Conservation (phyloP, 2,113 vertebrate species). For the Cavia aperea region DNA sequence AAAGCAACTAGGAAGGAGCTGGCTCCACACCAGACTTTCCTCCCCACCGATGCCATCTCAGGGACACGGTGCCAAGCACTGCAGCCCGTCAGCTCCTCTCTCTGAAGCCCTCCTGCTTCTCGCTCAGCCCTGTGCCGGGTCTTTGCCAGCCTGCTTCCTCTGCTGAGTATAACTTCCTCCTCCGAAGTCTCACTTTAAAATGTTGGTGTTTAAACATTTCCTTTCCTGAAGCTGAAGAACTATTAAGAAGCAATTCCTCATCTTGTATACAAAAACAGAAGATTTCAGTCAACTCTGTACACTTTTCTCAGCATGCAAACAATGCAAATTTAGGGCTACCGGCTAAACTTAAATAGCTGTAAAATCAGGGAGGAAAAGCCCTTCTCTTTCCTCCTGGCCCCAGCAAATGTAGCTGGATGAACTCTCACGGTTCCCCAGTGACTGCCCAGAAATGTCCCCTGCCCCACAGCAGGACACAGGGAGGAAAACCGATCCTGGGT, state of each 20-base stretch:
- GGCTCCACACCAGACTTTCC: not conserved
- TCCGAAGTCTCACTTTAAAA: not conserved
- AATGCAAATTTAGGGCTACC: not conserved
- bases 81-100: not conserved
- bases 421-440: accelerated
- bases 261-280: not conserved
- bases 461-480: not conserved
- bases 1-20: not conserved
- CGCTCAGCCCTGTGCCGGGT: not conserved
- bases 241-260: not conserved
- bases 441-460: not conserved
- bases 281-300: not conserved
- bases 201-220: not conserved
- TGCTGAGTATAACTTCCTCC: not conserved
- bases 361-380: not conserved
- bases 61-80: not conserved
- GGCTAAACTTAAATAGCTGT: not conserved
- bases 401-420: not conserved
- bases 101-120: not conserved
- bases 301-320: not conserved
- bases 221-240: not conserved
- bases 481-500: not conserved
- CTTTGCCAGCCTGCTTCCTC: not conserved
- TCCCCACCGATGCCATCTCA: not conserved
- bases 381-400: not conserved